Percentiles rank a stretch among this genome's conserved stretches.
Conservation (phyloP, 2,113 vertebrate species). For the human (Homo sapiens) region DNA sequence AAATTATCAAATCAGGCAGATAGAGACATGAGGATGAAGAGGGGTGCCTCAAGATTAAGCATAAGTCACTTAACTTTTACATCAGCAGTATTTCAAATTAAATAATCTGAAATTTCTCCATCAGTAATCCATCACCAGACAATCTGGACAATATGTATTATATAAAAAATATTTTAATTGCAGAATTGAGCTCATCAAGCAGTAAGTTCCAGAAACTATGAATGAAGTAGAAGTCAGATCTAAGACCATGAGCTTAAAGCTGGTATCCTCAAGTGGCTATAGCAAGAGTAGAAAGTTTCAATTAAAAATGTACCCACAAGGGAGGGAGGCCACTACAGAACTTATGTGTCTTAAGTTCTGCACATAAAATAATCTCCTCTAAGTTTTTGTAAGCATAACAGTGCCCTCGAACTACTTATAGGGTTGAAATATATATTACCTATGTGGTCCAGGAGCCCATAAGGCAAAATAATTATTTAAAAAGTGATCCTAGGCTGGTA, state of each 20-base stretch:
- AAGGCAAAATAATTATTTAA: neutral
- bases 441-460: neutral
- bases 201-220: neutral
- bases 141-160: neutral
- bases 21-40: accelerated
- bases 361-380: neutral
- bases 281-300: accelerated
- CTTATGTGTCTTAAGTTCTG: neutral
- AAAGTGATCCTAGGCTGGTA: neutral
- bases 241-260: neutral
- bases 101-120: neutral
- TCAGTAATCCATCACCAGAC: neutral
- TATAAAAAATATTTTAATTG: neutral
- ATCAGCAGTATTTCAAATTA: neutral
- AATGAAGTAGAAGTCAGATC: neutral
- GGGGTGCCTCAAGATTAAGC: neutral
- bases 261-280: accelerated
- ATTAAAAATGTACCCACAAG: neutral
- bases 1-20: neutral
- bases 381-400: neutral
- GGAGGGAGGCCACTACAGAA: neutral
- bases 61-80: neutral
- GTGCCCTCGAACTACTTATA: neutral
- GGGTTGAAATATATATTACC: neutral
- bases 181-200: neutral